These are phyloP conservation scores for Monochamus alternatus DNA, from an alignment of 2,888 invertebrate genomes.

Conservation along the genomic window DNA sequence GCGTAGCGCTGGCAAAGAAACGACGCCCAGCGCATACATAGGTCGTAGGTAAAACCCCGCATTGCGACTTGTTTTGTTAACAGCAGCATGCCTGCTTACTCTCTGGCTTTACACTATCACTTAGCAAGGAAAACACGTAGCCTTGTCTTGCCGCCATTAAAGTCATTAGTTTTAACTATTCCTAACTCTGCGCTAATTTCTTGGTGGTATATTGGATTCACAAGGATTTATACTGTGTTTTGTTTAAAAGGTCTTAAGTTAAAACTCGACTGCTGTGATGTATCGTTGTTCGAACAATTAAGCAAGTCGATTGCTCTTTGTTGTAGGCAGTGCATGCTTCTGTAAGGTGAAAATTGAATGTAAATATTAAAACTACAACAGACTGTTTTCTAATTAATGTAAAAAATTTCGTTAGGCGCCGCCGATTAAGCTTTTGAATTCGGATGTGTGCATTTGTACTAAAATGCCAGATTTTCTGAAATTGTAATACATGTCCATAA, in stretches of 20 bases:
- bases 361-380: no score
- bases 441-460: no score
- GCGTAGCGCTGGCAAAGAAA: constrained; percentile 18
- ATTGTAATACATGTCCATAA: no score
- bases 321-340: no score
- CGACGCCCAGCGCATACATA: constrained; percentile 36
- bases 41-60: constrained; percentile 37
- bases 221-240: constrained; percentile 42
- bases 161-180: constrained; percentile 53
- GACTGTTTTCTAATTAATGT: no score
- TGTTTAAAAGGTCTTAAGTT: constrained; percentile 18
- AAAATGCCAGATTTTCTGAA: no score
- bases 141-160: constrained; percentile 46
- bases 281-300: background rate
- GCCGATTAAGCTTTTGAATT: no score
- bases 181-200: constrained; percentile 48
- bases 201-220: constrained; percentile 47
- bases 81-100: constrained; percentile 25
- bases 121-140: constrained; percentile 50
- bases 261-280: constrained; percentile 12
- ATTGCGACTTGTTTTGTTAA: constrained; percentile 40
- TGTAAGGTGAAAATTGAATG: no score
- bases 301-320: no score
- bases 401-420: no score
- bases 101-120: constrained; percentile 32